Evolutionary conservation across 2,888 invertebrate genomes (phyloP).

Genomic region (Idaea aversata): DNA sequence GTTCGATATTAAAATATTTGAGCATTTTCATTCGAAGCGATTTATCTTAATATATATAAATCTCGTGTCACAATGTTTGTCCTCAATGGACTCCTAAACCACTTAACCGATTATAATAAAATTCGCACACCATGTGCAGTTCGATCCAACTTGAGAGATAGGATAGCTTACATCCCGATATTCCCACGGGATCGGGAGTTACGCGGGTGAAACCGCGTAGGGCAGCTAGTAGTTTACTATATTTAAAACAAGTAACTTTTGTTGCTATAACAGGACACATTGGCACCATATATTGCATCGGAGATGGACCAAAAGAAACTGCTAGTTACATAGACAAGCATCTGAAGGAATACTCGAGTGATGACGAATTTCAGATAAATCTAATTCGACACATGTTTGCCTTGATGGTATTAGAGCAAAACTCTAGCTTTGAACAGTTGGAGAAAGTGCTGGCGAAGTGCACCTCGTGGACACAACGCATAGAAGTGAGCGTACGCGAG

Average conservation of each 20-base stretch:
- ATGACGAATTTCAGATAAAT: slow-evolving; percentile 18
- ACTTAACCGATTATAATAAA: too few relatives aligned
- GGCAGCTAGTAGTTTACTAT: too few relatives aligned
- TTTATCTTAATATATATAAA: too few relatives aligned
- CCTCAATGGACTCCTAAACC: too few relatives aligned
- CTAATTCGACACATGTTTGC: slow-evolving; percentile 47
- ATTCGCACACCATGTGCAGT: too few relatives aligned
- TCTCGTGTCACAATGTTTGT: too few relatives aligned
- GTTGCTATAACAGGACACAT: slow-evolving; percentile 34
- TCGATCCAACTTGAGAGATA: too few relatives aligned
- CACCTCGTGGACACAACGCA: slow-evolving; percentile 35
- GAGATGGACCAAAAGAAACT: slow-evolving; percentile 14
- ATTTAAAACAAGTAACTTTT: not conserved
- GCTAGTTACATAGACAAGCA: slow-evolving; percentile 35
- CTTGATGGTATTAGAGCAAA: slow-evolving; percentile 33
- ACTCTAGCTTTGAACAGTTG: slow-evolving; percentile 14
- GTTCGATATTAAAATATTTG: too few relatives aligned
- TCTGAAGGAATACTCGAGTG: slow-evolving; percentile 32
- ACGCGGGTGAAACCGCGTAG: too few relatives aligned
- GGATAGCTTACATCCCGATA: too few relatives aligned
- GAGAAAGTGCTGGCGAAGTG: slow-evolving; percentile 23
- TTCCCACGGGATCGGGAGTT: too few relatives aligned
- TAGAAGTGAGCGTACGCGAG: slow-evolving; percentile 38
- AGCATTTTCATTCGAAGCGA: too few relatives aligned
- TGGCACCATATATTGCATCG: slow-evolving; percentile 56